phyloP scores from a whole-genome alignment of 2,113 vertebrate genomes.

The Crocuta crocuta region DNA sequence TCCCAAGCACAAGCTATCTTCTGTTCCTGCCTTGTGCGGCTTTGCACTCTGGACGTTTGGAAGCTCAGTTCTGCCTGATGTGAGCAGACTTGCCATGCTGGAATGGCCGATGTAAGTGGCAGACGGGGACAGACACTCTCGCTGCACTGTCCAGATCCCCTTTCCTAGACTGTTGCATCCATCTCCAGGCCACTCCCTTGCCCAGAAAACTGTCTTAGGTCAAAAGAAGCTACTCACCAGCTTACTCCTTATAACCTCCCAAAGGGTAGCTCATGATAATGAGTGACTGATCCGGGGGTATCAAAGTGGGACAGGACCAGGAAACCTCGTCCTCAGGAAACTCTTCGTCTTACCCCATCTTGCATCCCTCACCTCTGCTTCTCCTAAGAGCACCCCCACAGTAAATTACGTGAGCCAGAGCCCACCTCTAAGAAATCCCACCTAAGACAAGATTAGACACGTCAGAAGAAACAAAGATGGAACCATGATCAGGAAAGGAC shows the following conservation, averaged over 20 bases:
- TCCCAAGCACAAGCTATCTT: neutral
- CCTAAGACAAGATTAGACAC: neutral
- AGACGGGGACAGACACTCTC: neutral
- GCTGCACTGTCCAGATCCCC: too few species aligned
- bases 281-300: neutral
- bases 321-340: neutral
- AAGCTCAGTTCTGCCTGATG: neutral
- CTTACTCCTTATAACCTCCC: neutral
- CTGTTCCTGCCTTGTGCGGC: neutral
- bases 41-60: neutral
- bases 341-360: too few species aligned
- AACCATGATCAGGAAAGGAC: neutral
- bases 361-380: neutral
- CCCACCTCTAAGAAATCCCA: neutral
- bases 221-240: neutral
- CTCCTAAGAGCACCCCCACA: neutral
- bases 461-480: neutral
- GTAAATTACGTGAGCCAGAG: neutral
- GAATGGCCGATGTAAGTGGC: neutral
- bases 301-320: neutral
- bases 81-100: neutral
- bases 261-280: neutral
- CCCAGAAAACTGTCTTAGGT: neutral
- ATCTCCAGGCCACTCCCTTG: neutral
- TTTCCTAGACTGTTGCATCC: neutral